Conservation (phyloP, 1,140 invertebrate species). For the Cyclina sinensis region DNA sequence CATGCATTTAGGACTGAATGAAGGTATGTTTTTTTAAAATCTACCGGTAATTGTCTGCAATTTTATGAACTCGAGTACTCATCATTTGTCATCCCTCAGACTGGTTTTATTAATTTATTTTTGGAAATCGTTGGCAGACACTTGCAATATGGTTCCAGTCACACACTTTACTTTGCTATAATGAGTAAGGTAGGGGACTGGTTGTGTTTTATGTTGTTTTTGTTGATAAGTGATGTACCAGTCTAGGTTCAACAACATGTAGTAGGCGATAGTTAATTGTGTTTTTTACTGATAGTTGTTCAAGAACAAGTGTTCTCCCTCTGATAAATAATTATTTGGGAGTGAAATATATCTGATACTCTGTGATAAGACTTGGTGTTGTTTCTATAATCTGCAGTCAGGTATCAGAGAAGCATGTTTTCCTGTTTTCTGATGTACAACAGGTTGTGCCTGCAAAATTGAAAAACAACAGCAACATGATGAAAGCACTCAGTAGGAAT, state of each 20-base stretch:
- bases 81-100: too few species aligned
- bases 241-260: conserved; percentile 27
- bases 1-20: too few species aligned
- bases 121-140: too few species aligned
- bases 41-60: too few species aligned
- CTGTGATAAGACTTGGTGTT: background rate
- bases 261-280: conserved; percentile 15
- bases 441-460: conserved; percentile 1
- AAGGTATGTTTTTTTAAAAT: too few species aligned
- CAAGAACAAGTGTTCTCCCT: conserved; percentile 16
- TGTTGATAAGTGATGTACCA: conserved; percentile 4
- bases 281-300: conserved; percentile 4
- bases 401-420: background rate
- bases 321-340: conserved; percentile 13
- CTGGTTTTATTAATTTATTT: too few species aligned
- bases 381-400: background rate
- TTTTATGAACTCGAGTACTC: too few species aligned
- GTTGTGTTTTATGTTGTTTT: background rate
- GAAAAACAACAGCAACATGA: background rate
- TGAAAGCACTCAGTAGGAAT: background rate
- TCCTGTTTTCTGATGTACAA: background rate
- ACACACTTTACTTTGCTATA: too few species aligned
- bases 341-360: background rate
- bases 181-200: background rate
- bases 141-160: too few species aligned